Evolutionary conservation across 2,888 invertebrate species (phyloP).

Genomic region (Hydraecia micacea): DNA sequence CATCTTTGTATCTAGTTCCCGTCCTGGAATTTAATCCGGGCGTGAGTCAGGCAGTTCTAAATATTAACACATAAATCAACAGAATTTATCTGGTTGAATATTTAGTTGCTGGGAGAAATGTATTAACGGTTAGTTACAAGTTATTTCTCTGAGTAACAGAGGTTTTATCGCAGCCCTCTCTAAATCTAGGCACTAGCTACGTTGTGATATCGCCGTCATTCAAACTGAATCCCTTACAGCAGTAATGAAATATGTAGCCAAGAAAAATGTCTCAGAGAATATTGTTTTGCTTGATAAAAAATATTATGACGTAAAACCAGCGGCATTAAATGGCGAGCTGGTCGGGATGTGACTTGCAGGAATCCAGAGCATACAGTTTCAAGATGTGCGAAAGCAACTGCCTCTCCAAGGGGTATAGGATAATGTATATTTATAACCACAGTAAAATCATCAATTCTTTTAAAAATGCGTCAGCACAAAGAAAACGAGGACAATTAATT

Average conservation of each 20-base stretch:
- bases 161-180: slow-evolving; percentile 14
- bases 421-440: background rate
- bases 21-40: slow-evolving; percentile 37
- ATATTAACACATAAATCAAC: slow-evolving; percentile 61
- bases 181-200: background rate
- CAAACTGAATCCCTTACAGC: slow-evolving; percentile 7
- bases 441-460: background rate
- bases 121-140: slow-evolving; percentile 25
- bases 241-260: slow-evolving; percentile 24
- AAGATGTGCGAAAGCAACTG: background rate
- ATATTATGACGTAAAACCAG: background rate
- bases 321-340: background rate
- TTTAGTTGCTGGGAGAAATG: slow-evolving; percentile 33
- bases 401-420: background rate
- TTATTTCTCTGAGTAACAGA: slow-evolving; percentile 18
- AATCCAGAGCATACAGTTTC: background rate
- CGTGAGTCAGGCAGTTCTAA: slow-evolving; percentile 36
- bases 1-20: slow-evolving; percentile 42
- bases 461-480: background rate
- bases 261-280: background rate
- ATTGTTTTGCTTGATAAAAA: slow-evolving; percentile 13
- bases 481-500: background rate
- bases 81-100: slow-evolving; percentile 44
- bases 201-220: slow-evolving; percentile 1
- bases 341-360: background rate